Base-by-base conservation (phyloP, 2,797 vertebrate species). In the Hemitrygon akajei region DNA sequence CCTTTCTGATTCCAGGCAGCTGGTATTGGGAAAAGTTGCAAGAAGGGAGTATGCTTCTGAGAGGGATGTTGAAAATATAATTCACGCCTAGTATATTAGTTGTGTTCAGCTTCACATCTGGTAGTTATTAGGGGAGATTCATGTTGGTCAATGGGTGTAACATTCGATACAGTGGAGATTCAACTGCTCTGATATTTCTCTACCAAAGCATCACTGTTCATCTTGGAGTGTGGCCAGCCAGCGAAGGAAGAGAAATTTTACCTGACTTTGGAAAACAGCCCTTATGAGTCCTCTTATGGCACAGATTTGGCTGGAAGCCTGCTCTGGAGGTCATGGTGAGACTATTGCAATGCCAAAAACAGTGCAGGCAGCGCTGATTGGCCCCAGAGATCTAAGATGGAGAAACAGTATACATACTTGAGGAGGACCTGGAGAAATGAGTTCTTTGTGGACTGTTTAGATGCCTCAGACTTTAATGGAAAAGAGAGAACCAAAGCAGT, bases 41-140 rank as follows among this genome's bases (percentile, higher is more conserved):
- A 37, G 94, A 76, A 81, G 94, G 66, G 94, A 94, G 20, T 94
- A 7, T 91, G 94, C 93, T 94, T 93, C 81, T 94, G 76, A 11
- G n/a, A 18, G 27, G 10, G 81, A 86, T 27, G 56, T 56, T 56
- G 22, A 86, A 47, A 86, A 86, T 27, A 86, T 58, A 86, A 30
- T 91, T 94, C 93, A 94, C 40, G 77, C 82, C 94, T 94, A 94
- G 94, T 94, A 94, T 95, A 95, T 58, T 56, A 86, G 91, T 94
- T 94, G 89, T 95, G 73, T 94, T 73, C 76, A 7, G 80, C 71
- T 91, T 94, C 47, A 77, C 94, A 94, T 95, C 94, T 95, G 94
- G 94, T 94, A 94, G 94, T 94, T 94, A 95, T 95, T 94, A 95
- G 94, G 94, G 94, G 6, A 95, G 89, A 92, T 87, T 93, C 82